Evolutionary conservation across 2,797 vertebrate species (phyloP), one percentile per base, ranked within the genome.

Genomic region (Chromis chromis): DNA sequence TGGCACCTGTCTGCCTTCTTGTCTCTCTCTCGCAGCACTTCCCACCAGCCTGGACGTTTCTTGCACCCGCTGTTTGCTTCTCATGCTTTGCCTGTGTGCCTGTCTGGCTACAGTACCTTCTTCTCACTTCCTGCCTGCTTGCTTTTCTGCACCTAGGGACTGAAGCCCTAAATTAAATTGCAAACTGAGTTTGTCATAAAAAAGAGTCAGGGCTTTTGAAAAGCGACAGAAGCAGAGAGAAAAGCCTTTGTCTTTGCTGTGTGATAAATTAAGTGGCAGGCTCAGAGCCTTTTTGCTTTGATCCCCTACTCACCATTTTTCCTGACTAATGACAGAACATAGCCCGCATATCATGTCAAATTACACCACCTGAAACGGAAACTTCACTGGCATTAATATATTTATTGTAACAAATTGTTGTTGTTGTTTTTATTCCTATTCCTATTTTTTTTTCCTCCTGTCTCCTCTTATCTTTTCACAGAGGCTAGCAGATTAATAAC

Each of bases 231-330:
- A 90, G 89, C 85, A 70, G 78, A 88, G 86, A 90, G 89, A 88
- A 88, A 96, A 96, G 95, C 95, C 94, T 96, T 96, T 96, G 95
- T 96, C 95, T 96, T 96, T 94, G 92, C 94, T 89, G 93, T 94
- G 92, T 96, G 96, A 97, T 97, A 96, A 97, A 98, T 96, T 95
- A 97, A 96, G 96, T 96, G 96, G 95, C 93, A 88, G 92, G 87
- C 93, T 95, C 90, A 79, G 92, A 93, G 91, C 82, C 94, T 92
- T 93, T 94, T 90, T 86, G 89, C 96, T 98, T 99, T 98, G 96
- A 98, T 98, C 92, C 84, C 89, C 85, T 77, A 68, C 84, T 86
- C 92, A 86, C 77, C 83, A 85, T 92, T 93, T 93, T 87, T 90
- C 87, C 81, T 83, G 94, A 94, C 93, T 95, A 95, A 94, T 95